Base-by-base conservation (phyloP, 2,113 vertebrate species). In the Phycodurus eques region DNA sequence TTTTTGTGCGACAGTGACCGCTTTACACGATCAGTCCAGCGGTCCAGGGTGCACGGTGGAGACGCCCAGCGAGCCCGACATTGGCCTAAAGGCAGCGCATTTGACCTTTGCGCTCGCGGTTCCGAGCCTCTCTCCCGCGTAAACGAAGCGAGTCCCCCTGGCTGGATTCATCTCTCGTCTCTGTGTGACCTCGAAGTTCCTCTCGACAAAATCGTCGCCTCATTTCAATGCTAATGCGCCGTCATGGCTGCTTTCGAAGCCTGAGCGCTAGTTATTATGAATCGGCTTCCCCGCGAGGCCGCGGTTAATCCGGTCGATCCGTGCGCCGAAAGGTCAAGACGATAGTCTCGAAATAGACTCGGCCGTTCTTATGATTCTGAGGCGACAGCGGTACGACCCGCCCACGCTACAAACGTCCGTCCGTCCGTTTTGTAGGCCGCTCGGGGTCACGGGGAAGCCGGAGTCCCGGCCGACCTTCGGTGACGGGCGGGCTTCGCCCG, bases 201-300 rank as follows among this genome's bases (percentile, higher is more conserved):
- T 43, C 1, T 75, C 73, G 80, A 85, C 89, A 85, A 70, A 77
- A 78, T 53, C 59, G 73, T 67, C 49, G 31, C 79, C 84, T 89
- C 81, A 87, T 86, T 90, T 90, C 88, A 88, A 91, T 89, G 84
- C 87, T 91, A 90, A 91, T 89, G 81, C 70, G 70, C 65, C 54
- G 65, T 85, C 80, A 71, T 71, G 79, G 81, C 68, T 77, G 49
- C 87, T 88, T 88, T 79, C 72, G 73, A 81, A 83, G 81, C 60
- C 2, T 71, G 5, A 71, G 80, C 65, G 80, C 86, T 84, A 74
- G 88, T 89, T 87, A 87, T 88, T 86, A 87, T 87, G 83, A 89
- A 83, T 85, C 83, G 68, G 79, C 59, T 88, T 81, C 85, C 81
- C 87, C 86, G 67, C 76, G 84, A 83, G 84, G 83, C 56, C 7